phyloP scores from a whole-genome alignment of 2,113 vertebrate genomes.

The Sinosuthora webbiana region DNA sequence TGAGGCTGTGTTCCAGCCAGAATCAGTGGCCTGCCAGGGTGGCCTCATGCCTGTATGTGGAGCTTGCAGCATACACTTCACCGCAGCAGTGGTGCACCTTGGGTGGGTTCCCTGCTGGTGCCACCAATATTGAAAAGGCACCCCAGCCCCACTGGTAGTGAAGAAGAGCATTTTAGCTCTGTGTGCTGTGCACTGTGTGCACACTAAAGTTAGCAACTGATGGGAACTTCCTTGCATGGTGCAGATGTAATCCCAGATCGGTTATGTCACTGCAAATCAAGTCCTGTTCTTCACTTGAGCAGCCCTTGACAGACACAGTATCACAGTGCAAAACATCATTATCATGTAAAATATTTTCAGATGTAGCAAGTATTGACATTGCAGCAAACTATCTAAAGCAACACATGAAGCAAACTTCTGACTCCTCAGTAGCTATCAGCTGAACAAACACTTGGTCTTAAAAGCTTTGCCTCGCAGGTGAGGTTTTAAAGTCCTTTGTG shows the following conservation, averaged over 20 bases:
- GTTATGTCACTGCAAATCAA: neutral
- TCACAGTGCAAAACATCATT: neutral
- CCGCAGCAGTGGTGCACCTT: too few relatives aligned
- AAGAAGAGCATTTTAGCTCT: neutral
- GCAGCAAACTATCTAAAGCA: neutral
- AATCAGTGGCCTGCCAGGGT: neutral
- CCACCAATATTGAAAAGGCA: neutral
- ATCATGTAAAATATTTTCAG: neutral
- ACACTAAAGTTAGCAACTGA: neutral
- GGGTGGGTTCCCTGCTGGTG: neutral
- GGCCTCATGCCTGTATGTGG: accelerated
- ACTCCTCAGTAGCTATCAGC: neutral
- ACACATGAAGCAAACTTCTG: neutral
- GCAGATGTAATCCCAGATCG: neutral
- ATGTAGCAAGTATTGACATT: neutral
- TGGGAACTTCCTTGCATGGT: neutral
- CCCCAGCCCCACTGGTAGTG: neutral
- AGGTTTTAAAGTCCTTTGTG: neutral
- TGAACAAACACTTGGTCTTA: neutral
- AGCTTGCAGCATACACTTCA: neutral
- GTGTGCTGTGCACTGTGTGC: neutral
- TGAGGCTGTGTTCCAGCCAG: neutral
- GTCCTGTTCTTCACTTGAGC: neutral
- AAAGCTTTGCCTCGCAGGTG: neutral
- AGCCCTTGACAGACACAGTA: neutral